Base-by-base conservation (phyloP, 1,140 invertebrate genomes). In the Euura lappo region DNA sequence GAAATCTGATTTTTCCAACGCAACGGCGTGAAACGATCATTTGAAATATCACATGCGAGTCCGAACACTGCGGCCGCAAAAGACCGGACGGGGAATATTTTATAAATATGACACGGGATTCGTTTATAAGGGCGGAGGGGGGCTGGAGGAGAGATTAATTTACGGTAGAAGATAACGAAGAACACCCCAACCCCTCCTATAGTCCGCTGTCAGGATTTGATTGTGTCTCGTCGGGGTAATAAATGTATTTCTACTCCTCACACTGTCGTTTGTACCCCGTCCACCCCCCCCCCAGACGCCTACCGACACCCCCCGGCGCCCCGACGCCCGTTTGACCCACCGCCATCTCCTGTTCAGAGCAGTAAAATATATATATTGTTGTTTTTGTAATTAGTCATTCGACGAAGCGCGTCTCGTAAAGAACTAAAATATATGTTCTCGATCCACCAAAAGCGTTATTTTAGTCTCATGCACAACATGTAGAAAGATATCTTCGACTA, bases 311-410 rank as follows among this genome's bases (percentile, higher is more conserved):
- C 66, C 66, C 44, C 66, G 13, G 51, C 8, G 13, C 66, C 42
- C 28, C 66, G 44, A 10, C 66, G 7, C 66, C 66, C 66, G 10
- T 68, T 44, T 60, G 51, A 60, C 51, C 51, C 3, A 51, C 51
- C 51, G 51, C 8, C 66, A 10, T 68, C 44, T 68, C 66, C 66
- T 68, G 11, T 68, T 68, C 68, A 77, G 72, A 78, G 64, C 78
- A 81, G 80, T 83, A 83, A 86, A 86, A 84, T 84, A 84, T 84
- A 84, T 81, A 77, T 82, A 84, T 87, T 85, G 84, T 86, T 86
- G 83, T 83, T 85, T 76, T 85, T 81, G 84, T 83, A 86, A 86
- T 87, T 86, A 86, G 86, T 86, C 85, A 86, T 84, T 84, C 79
- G 83, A 83, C 77, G 79, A 78, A 79, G 77, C 79, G 67, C 70